Percentiles rank a stretch among this genome's conserved stretches.
phyloP scores from a whole-genome alignment of 2,797 vertebrate species.

The Psittacula echo region DNA sequence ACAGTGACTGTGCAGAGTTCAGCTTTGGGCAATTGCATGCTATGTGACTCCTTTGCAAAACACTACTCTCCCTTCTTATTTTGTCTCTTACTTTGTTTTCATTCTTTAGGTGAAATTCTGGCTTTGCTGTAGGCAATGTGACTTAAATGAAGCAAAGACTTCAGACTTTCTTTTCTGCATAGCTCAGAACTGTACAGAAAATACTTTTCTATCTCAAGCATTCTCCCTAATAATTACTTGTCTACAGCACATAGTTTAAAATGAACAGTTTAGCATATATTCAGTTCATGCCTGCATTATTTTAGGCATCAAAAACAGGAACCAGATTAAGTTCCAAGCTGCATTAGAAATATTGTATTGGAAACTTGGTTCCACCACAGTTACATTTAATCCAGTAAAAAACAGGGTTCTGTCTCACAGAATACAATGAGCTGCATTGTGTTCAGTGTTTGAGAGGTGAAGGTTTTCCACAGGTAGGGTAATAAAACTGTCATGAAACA shows the following conservation, averaged over 20 bases:
- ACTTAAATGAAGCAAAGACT: background rate
- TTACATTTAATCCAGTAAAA: background rate
- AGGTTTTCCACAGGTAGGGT: constrained; percentile 16
- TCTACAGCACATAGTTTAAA: background rate
- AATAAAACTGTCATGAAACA: constrained; percentile 35
- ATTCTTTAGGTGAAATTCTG: constrained; percentile 20
- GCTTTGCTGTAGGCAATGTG: background rate
- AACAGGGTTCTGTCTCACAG: background rate
- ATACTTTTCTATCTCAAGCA: background rate
- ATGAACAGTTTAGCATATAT: background rate
- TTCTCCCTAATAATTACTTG: background rate
- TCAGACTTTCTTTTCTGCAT: background rate
- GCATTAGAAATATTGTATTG: background rate
- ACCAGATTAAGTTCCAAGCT: background rate
- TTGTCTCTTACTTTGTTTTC: constrained; percentile 9
- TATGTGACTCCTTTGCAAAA: background rate
- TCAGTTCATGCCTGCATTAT: background rate
- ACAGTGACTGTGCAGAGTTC: background rate
- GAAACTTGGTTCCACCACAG: background rate
- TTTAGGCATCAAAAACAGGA: background rate
- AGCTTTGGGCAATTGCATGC: background rate
- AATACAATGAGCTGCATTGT: constrained; percentile 24
- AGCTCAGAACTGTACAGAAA: background rate
- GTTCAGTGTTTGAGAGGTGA: background rate
- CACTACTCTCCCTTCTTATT: background rate